Evolutionary conservation across 2,113 vertebrate species (phyloP), one percentile per base, ranked within the genome.

Genomic region (Limnothrissa miodon): DNA sequence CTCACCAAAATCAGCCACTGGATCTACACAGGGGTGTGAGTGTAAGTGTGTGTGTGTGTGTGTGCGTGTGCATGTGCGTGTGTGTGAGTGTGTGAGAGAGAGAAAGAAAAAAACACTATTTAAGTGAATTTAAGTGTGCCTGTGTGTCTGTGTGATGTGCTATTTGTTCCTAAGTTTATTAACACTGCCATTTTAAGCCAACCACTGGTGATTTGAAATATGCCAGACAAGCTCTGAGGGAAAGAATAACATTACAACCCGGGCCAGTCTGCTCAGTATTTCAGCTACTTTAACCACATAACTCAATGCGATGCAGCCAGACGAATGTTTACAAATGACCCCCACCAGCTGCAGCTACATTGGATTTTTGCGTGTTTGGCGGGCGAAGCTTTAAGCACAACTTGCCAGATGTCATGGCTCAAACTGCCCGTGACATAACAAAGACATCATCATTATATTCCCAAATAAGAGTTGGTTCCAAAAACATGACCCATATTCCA

Each of bases 121-220:
- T 80, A 39, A n/a, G n/a, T 80, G 8, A 78, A 59, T 81, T 80
- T 84, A 78, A 82, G n/a, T 82, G 56, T 79, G 66, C 80, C 80
- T 81, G 84, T 39, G 51, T 56, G 48, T 59, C 42, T 84, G 70
- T 86, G 86, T 89, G 44, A 74, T 74, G 36, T 33, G 10, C 66
- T 33, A 74, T 74, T 13, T 33, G 13, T 74, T 74, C 25, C 66
- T 74, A 74, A 74, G 66, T 74, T 39, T 74, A 74, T 74, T 74
- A 74, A 74, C 66, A 74, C 66, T 74, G 66, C 66, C 66, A 74
- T 74, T 36, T 39, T 33, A 33, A 10, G 9, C 66, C 66, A 74
- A 74, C 25, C 66, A 15, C 29, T 74, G 66, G 66, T 21, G 11
- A 15, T 74, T 74, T 74, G 66, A 74, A 74, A 74, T 17, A 33